These are phyloP conservation scores for Dicyrtoma fusca DNA, from an alignment of 2,888 invertebrate genomes.

Conservation along the genomic window DNA sequence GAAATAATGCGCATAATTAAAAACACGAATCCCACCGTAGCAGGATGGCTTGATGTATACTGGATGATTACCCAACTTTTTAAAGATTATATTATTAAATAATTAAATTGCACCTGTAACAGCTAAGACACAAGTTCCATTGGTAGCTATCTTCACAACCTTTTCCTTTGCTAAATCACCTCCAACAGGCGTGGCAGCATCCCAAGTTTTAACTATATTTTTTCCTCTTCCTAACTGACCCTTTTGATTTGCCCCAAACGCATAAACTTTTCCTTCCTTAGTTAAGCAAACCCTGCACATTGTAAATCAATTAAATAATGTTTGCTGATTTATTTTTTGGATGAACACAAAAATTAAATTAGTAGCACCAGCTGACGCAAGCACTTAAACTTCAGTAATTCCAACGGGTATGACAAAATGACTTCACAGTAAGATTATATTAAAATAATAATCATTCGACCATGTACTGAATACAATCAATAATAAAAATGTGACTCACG, in stretches of 20 bases:
- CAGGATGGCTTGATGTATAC: too few species aligned
- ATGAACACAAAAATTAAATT: too few species aligned
- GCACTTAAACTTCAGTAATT: too few species aligned
- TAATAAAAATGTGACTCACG: conserved; percentile 61
- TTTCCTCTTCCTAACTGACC: conserved; percentile 87
- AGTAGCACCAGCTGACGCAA: too few species aligned
- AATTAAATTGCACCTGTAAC: conserved; percentile 69
- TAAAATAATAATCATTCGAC: background rate
- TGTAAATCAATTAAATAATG: conserved; percentile 60
- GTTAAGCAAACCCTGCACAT: conserved; percentile 74
- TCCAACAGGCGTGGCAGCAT: conserved; percentile 70
- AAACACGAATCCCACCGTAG: background rate
- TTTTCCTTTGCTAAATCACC: conserved; percentile 83
- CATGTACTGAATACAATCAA: background rate
- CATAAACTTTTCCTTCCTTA: conserved; percentile 76
- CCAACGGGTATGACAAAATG: conserved; percentile 28
- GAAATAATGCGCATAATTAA: too few species aligned
- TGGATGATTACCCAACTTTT: too few species aligned
- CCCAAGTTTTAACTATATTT: conserved; percentile 64
- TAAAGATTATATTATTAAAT: conserved; percentile 12
- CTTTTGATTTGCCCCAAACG: conserved; percentile 93
- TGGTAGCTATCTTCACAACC: conserved; percentile 77
- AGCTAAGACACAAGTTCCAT: conserved; percentile 86
- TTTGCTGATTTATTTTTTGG: too few species aligned
- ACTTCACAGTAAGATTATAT: background rate